Evolutionary conservation across 2,888 invertebrate genomes (phyloP).

Genomic region (Oscheius sp.): DNA sequence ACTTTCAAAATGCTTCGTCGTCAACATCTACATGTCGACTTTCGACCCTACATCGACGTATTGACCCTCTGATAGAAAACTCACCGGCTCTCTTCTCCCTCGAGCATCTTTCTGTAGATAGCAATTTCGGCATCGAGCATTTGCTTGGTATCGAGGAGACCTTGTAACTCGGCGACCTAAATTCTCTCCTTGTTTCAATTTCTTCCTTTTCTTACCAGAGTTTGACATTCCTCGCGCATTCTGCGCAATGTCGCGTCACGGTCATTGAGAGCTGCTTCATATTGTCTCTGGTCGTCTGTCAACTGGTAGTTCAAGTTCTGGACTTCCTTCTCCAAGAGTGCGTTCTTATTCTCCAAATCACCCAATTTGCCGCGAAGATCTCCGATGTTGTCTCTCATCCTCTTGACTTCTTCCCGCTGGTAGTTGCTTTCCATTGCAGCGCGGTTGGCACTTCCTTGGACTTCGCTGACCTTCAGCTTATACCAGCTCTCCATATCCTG

Average conservation of each 20-base stretch:
- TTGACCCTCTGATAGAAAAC: slow-evolving; percentile 22
- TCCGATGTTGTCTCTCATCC: slow-evolving; percentile 58
- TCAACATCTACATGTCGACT: no score
- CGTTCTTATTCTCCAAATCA: slow-evolving; percentile 63
- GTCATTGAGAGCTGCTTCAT: slow-evolving; percentile 73
- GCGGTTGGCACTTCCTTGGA: slow-evolving; percentile 72
- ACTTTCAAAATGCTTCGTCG: not conserved
- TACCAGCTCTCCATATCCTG: slow-evolving; percentile 77
- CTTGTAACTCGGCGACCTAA: slow-evolving; percentile 65
- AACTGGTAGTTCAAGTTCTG: slow-evolving; percentile 73
- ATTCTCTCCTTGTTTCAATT: no score
- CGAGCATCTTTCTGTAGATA: slow-evolving; percentile 77
- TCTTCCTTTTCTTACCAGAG: slow-evolving; percentile 61
- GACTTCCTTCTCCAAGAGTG: slow-evolving; percentile 66
- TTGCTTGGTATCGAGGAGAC: slow-evolving; percentile 76
- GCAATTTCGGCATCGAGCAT: slow-evolving; percentile 77
- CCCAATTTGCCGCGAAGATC: slow-evolving; percentile 58
- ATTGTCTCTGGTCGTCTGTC: slow-evolving; percentile 75
- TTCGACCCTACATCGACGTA: no score
- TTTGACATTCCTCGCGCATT: slow-evolving; percentile 74
- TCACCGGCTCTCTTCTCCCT: slow-evolving; percentile 76
- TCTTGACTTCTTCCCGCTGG: slow-evolving; percentile 74
- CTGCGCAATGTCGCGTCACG: slow-evolving; percentile 73
- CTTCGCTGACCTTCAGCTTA: slow-evolving; percentile 76
- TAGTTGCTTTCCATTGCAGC: slow-evolving; percentile 76